These are phyloP conservation scores for Aurelia aurita DNA, from an alignment of 30 jellyfish, hydroid and myxozoan species.

Conservation along the genomic window DNA sequence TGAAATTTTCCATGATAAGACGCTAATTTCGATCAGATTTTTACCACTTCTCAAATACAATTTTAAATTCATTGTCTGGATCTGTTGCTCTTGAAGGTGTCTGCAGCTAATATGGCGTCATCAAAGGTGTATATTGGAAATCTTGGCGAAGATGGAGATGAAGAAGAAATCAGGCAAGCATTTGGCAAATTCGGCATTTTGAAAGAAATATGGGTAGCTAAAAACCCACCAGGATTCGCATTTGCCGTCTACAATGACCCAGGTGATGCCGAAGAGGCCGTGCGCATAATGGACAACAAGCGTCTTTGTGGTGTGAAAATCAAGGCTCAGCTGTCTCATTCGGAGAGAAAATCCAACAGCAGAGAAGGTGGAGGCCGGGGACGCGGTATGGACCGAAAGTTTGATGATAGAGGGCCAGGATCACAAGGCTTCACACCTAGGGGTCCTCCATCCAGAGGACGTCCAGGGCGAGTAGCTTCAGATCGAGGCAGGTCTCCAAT, in stretches of 20 bases:
- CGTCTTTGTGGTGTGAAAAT: slow-evolving; percentile 62
- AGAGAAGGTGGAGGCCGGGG: slow-evolving; percentile 26
- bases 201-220: slow-evolving; percentile 81
- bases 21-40: no score
- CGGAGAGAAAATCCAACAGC: slow-evolving; percentile 12
- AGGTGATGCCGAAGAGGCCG: slow-evolving; percentile 81
- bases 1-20: no score
- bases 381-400: slow-evolving; percentile 21
- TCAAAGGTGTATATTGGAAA: slow-evolving; percentile 76
- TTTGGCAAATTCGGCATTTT: slow-evolving; percentile 69
- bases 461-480: background rate
- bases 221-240: slow-evolving; percentile 93
- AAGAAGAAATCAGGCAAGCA: slow-evolving; percentile 65
- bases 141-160: slow-evolving; percentile 57
- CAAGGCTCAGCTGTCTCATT: slow-evolving; percentile 62
- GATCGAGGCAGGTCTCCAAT: no score
- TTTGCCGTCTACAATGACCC: slow-evolving; percentile 51
- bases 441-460: slow-evolving; percentile 40
- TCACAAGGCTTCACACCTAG: background rate
- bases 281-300: slow-evolving; percentile 59
- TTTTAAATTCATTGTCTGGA: background rate
- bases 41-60: no score
- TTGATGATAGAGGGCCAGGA: background rate
- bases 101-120: slow-evolving; percentile 40
- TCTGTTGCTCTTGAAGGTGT: slow-evolving; percentile 7